Percentiles rank a stretch among this genome's conserved stretches.
These are phyloP conservation scores for Nibea coibor DNA, from an alignment of 2,113 vertebrate species.

Conservation along the genomic window DNA sequence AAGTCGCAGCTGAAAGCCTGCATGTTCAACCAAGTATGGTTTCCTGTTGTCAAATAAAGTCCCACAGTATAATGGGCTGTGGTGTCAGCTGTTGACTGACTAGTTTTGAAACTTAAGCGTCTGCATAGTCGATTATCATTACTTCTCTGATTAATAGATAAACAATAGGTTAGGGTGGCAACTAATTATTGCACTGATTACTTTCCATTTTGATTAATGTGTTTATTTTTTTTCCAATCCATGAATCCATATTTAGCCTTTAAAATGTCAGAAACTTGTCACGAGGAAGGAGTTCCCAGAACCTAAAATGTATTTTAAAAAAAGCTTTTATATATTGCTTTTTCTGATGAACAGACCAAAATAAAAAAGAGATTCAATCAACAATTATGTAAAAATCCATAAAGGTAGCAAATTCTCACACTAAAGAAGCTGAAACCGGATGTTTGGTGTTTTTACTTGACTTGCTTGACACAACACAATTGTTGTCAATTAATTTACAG, in stretches of 20 bases:
- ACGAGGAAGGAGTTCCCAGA: not conserved
- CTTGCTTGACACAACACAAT: not conserved
- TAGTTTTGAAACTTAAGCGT: not conserved
- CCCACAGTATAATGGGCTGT: constrained; percentile 16
- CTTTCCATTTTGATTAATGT: not conserved
- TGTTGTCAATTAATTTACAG: not conserved
- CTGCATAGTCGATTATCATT: not conserved
- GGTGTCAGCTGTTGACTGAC: not conserved
- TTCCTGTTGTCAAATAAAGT: constrained; percentile 73
- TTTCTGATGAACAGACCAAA: not conserved
- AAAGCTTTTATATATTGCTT: not conserved
- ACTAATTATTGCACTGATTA: not conserved
- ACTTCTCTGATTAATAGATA: not conserved
- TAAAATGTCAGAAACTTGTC: too few species aligned
- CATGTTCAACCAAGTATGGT: constrained; percentile 45
- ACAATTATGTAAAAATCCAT: not conserved
- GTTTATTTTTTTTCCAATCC: not conserved
- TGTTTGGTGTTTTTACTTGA: not conserved
- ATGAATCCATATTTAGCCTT: not conserved
- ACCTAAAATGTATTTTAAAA: not conserved
- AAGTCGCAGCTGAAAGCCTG: constrained; percentile 35
- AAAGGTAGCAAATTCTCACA: not conserved
- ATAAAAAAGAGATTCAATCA: not conserved
- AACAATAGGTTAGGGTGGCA: not conserved
- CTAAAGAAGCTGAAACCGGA: not conserved